These are phyloP conservation scores for Thera obeliscata DNA, from an alignment of 2,888 invertebrate genomes.

Conservation along the genomic window DNA sequence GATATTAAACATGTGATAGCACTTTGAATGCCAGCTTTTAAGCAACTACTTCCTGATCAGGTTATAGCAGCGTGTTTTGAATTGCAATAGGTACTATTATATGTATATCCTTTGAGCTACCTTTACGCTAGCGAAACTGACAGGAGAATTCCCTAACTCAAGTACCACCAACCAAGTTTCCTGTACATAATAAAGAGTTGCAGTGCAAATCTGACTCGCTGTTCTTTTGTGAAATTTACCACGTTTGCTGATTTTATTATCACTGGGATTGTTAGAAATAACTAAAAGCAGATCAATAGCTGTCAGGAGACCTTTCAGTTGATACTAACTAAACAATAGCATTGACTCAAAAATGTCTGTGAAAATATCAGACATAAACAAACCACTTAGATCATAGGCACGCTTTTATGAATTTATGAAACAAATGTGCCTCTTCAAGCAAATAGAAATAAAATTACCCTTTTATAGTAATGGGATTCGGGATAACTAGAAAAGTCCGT, in stretches of 20 bases:
- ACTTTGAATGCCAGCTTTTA: too few relatives aligned
- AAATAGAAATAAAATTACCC: slow-evolving; percentile 45
- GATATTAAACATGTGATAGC: too few relatives aligned
- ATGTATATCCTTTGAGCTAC: too few relatives aligned
- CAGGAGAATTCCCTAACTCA: too few relatives aligned
- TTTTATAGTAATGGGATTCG: slow-evolving; percentile 47
- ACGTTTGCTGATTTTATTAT: background rate
- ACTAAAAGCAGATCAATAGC: slow-evolving; percentile 2
- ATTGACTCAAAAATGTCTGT: slow-evolving; percentile 4
- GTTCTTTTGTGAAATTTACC: too few relatives aligned
- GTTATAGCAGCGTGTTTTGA: too few relatives aligned
- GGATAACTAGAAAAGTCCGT: slow-evolving; percentile 56
- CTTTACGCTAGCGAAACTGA: too few relatives aligned
- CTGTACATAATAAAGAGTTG: too few relatives aligned
- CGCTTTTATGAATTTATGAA: slow-evolving; percentile 31
- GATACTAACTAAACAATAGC: slow-evolving; percentile 8
- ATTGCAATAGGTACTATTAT: too few relatives aligned
- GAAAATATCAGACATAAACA: slow-evolving; percentile 36
- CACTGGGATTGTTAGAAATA: background rate
- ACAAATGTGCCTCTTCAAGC: slow-evolving; percentile 52
- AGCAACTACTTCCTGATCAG: too few relatives aligned
- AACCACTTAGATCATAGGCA: slow-evolving; percentile 35
- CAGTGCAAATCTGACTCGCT: too few relatives aligned
- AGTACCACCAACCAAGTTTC: too few relatives aligned
- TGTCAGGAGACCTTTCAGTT: background rate